phyloP scores from a whole-genome alignment of 2,888 invertebrate species.

The Mimumesa dahlbomi region DNA sequence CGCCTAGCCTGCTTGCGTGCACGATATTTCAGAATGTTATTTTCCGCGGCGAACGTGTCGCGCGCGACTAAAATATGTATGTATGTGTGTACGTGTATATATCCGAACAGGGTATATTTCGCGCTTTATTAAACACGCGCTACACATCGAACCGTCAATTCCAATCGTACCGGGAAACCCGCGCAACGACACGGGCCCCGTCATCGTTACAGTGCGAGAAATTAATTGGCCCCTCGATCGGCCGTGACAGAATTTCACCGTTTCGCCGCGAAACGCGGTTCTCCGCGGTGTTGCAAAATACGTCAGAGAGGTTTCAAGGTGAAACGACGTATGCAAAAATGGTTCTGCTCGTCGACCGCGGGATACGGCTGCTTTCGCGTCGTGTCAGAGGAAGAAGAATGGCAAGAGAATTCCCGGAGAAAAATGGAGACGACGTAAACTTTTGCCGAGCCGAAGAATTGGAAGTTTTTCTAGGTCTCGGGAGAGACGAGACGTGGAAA shows the following conservation, averaged over 20 bases:
- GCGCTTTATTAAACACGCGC: background rate
- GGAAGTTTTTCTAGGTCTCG: constrained; percentile 28
- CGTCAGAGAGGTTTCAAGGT: constrained; percentile 22
- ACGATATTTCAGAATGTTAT: background rate
- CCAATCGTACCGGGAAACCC: background rate
- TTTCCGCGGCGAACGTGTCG: background rate
- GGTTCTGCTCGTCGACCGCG: constrained; percentile 12
- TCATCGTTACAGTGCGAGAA: background rate
- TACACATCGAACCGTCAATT: background rate
- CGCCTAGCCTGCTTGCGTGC: background rate
- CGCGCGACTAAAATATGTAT: background rate
- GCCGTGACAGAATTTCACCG: background rate
- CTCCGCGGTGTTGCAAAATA: constrained; percentile 2
- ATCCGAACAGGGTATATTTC: background rate
- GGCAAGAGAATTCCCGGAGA: constrained; percentile 31
- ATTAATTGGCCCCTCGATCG: background rate
- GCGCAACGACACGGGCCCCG: too few relatives aligned
- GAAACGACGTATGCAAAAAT: constrained; percentile 23
- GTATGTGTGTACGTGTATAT: too few relatives aligned
- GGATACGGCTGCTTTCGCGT: constrained; percentile 31
- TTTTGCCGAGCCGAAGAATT: constrained; percentile 40
- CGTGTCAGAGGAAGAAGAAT: constrained; percentile 19
- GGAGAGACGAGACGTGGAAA: background rate
- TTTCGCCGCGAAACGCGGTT: background rate
- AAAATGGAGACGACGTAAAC: constrained; percentile 48